These are phyloP conservation scores for Megalops atlanticus DNA, from an alignment of 2,113 vertebrate genomes.

Conservation along the genomic window DNA sequence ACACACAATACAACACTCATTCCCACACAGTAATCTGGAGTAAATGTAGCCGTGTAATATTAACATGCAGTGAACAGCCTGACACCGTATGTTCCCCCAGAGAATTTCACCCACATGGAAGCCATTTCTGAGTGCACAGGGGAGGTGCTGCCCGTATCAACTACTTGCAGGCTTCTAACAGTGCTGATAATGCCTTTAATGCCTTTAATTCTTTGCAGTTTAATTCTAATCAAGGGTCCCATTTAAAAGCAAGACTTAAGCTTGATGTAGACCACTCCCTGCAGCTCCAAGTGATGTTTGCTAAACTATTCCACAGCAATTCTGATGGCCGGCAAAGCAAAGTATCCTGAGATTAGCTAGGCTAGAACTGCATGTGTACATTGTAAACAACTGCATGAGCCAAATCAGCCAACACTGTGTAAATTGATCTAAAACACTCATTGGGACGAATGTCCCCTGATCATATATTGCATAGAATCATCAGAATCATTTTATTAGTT, in stretches of 20 bases:
- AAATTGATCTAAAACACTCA: not conserved
- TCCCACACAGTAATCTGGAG: not conserved
- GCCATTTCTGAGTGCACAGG: slow-evolving; percentile 42
- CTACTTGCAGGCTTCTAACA: slow-evolving; percentile 42
- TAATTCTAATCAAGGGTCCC: not conserved
- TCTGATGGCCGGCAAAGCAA: not conserved
- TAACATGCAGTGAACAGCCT: slow-evolving; percentile 33
- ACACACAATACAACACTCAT: not conserved
- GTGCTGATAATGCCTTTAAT: not conserved
- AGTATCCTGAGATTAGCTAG: not conserved
- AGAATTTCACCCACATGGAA: slow-evolving; percentile 46
- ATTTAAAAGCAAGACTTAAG: not conserved
- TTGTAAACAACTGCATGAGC: not conserved
- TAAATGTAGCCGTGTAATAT: not conserved
- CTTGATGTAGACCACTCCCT: not conserved
- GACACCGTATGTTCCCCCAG: slow-evolving; percentile 33
- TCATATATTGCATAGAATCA: not conserved
- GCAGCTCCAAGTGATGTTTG: not conserved
- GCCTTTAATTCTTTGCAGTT: not conserved
- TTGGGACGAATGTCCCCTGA: not conserved
- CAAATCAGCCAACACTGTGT: not conserved
- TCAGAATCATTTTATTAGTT: too few relatives aligned
- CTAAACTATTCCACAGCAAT: not conserved
- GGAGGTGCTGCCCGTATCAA: slow-evolving; percentile 47
- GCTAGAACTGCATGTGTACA: not conserved